Percentiles rank a stretch among this genome's conserved stretches.
phyloP scores from a whole-genome alignment of 2,888 invertebrate species.

The Drosophila mulleri region DNA sequence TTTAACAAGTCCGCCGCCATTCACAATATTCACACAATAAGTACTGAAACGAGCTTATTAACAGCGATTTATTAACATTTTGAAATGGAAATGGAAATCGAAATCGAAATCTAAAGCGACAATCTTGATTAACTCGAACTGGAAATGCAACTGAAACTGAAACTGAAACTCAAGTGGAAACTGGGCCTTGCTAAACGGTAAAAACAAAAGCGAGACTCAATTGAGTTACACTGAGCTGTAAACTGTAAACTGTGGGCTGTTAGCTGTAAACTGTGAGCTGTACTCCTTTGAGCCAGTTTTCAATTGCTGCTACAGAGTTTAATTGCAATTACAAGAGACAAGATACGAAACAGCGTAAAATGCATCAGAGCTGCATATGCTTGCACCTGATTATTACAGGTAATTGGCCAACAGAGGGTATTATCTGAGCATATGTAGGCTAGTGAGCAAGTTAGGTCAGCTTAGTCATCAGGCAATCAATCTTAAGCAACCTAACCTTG shows the following conservation, averaged over 20 bases:
- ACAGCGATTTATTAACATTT: slow-evolving; percentile 66
- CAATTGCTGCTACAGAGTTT: slow-evolving; percentile 32
- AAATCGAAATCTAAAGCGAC: slow-evolving; percentile 71
- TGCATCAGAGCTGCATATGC: slow-evolving; percentile 41
- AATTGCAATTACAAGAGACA: slow-evolving; percentile 34
- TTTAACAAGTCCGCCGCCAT: slow-evolving; percentile 28
- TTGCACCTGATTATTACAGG: slow-evolving; percentile 19
- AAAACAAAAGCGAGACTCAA: slow-evolving; percentile 40
- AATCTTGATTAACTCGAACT: slow-evolving; percentile 59
- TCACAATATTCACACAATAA: slow-evolving; percentile 58
- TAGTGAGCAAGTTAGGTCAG: neutral
- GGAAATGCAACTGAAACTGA: slow-evolving; percentile 35
- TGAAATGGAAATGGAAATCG: slow-evolving; percentile 51
- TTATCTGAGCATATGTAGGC: no score
- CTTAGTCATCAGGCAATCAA: neutral
- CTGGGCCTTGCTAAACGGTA: slow-evolving; percentile 28
- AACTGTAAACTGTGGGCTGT: slow-evolving; percentile 14
- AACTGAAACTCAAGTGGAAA: slow-evolving; percentile 19
- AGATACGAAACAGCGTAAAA: slow-evolving; percentile 44
- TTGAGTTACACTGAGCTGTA: slow-evolving; percentile 2
- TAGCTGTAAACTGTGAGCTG: slow-evolving; percentile 12
- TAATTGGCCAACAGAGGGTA: neutral
- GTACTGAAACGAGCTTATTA: slow-evolving; percentile 64
- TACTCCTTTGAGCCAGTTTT: slow-evolving; percentile 57
- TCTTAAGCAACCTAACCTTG: neutral